Conservation (phyloP, 2,888 invertebrate species). For the Nomada flava region DNA sequence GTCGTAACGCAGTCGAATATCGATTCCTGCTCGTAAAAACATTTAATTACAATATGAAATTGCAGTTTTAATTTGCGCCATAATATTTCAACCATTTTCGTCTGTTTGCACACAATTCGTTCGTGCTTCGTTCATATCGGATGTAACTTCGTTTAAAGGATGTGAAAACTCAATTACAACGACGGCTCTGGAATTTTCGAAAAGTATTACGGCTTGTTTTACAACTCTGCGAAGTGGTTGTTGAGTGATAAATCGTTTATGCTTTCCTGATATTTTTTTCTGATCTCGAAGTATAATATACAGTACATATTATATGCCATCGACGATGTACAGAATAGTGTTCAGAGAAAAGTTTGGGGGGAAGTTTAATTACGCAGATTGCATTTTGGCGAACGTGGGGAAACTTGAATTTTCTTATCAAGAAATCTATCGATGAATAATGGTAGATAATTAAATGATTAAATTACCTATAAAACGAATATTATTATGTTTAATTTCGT, state of each 20-base stretch:
- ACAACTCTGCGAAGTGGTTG: background rate
- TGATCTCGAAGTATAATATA: too few relatives aligned
- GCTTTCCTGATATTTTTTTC: background rate
- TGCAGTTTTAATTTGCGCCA: slow-evolving; percentile 30
- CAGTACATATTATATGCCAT: background rate
- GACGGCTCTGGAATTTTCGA: background rate
- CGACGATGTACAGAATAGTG: background rate
- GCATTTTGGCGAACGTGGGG: background rate
- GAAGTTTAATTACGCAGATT: background rate
- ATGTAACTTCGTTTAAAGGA: slow-evolving; percentile 2
- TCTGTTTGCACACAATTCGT: slow-evolving; percentile 16
- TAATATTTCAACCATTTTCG: slow-evolving; percentile 4
- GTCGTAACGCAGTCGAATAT: slow-evolving; percentile 61
- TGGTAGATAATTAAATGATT: background rate
- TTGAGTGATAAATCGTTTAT: background rate
- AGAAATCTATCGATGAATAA: background rate
- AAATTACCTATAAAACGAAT: background rate
- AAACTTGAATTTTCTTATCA: background rate
- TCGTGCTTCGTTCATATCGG: background rate
- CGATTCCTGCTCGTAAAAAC: slow-evolving; percentile 54
- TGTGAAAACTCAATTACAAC: slow-evolving; percentile 23
- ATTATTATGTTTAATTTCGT: background rate
- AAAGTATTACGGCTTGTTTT: background rate
- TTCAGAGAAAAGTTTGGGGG: background rate
- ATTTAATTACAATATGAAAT: slow-evolving; percentile 45